Conservation (phyloP, 2,113 vertebrate species). For the Aleadryas rufinucha region DNA sequence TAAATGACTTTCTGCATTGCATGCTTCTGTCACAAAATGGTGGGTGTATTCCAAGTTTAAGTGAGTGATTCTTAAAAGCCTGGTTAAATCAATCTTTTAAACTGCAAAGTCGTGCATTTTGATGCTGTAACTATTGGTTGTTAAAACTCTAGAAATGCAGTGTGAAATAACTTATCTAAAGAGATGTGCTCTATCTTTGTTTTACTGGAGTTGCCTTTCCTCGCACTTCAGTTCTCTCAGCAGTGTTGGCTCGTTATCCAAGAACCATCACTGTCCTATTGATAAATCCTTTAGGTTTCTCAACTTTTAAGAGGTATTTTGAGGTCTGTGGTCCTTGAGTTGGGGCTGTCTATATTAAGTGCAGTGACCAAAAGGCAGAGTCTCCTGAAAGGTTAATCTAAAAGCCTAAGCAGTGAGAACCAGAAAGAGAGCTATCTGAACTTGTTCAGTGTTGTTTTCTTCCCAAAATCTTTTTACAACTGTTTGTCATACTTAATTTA, state of each 20-base stretch:
- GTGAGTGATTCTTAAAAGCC: background rate
- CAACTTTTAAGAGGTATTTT: background rate
- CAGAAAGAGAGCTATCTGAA: background rate
- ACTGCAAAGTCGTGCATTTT: background rate
- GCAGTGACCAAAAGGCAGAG: background rate
- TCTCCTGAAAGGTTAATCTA: background rate
- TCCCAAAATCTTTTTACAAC: background rate
- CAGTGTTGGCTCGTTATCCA: background rate
- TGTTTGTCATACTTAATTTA: background rate
- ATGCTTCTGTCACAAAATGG: background rate
- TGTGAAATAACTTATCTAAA: background rate
- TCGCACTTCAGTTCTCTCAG: background rate
- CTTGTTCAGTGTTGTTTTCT: background rate
- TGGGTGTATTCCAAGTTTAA: background rate
- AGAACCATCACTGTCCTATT: background rate
- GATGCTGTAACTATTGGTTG: background rate
- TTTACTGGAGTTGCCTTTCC: background rate
- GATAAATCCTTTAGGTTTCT: background rate
- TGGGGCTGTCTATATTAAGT: background rate
- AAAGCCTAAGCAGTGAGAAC: background rate
- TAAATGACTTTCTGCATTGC: background rate
- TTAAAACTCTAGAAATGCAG: background rate
- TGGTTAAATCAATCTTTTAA: background rate
- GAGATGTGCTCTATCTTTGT: background rate
- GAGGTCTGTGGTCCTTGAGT: background rate